phyloP scores from a whole-genome alignment of 30 jellyfish, hydroid and myxozoan species.

The Nemopilema nomurai region DNA sequence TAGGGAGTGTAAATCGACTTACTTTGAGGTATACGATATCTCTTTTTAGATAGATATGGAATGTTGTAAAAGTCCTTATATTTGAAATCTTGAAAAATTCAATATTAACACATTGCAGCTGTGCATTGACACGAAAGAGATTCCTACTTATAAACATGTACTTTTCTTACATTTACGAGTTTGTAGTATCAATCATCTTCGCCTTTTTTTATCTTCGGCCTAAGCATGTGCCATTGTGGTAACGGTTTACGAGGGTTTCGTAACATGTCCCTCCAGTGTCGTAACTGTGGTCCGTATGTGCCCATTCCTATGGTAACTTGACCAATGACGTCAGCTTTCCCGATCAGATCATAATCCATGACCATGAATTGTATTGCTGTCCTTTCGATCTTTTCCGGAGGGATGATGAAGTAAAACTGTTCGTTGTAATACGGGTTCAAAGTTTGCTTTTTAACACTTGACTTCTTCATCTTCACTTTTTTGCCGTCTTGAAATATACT shows the following conservation, averaged over 20 bases:
- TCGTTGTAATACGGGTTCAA: slow-evolving; percentile 83
- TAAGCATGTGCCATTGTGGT: slow-evolving; percentile 88
- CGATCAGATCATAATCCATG: slow-evolving; percentile 80
- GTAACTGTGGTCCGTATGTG: slow-evolving; percentile 88
- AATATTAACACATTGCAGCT: too few relatives aligned
- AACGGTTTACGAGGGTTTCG: slow-evolving; percentile 72
- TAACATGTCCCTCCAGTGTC: slow-evolving; percentile 93
- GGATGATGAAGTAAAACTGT: slow-evolving; percentile 50
- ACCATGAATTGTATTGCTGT: slow-evolving; percentile 75
- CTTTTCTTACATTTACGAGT: too few relatives aligned
- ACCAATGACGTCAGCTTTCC: slow-evolving; percentile 88
- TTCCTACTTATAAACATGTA: too few relatives aligned
- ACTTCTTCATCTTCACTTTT: slow-evolving; percentile 62
- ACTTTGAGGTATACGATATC: too few relatives aligned
- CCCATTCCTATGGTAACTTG: slow-evolving; percentile 70
- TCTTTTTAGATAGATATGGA: too few relatives aligned
- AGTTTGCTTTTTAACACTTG: slow-evolving; percentile 72
- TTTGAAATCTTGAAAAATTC: too few relatives aligned
- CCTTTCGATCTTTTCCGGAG: slow-evolving; percentile 68
- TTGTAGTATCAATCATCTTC: slow-evolving; percentile 45
- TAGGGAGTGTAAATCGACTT: too few relatives aligned
- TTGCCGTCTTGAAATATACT: slow-evolving; percentile 39
- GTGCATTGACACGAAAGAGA: too few relatives aligned
- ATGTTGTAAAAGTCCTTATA: too few relatives aligned
- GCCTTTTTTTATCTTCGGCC: slow-evolving; percentile 79